Base-by-base conservation (phyloP, 2,888 invertebrate species). In the Hemaris fuciformis region DNA sequence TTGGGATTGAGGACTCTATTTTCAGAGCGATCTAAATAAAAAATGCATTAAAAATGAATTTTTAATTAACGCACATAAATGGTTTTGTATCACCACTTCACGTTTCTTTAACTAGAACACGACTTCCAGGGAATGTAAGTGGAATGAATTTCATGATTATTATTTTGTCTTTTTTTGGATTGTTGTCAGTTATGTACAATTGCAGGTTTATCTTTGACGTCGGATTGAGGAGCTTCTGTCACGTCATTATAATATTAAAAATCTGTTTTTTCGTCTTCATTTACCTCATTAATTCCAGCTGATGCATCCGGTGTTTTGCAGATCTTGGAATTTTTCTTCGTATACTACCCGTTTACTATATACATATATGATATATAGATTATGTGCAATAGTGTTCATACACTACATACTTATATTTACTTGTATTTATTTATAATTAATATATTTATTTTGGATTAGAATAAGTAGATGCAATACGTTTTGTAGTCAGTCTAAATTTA, bases 91-190 rank as follows among this genome's bases (percentile, higher is more conserved):
- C 87, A 89, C 89, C 86, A 85, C 87, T 87, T 87, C 87, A 88
- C 85, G 80, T 85, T 81, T 84, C 76, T 83, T 80, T 85, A 81
- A 82, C 84, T 84, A 80, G 80, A 84, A 86, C 82, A 83, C 82
- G 80, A 83, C 77, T 87, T 88, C 81, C 86, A 87, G 87, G 89
- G 85, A 89, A 88, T 89, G 90, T 87, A 90, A 89, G 88, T 90
- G 90, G 89, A 90, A 90, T 90, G 91, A 89, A 87, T 85, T 87
- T 88, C 87, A 86, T 88, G 85, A 83, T 82, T 79, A 79, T 81
- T 81, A 58, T 73, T 79, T 75, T 72, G 77, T 75, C 68, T 31
- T 58, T 62, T 70, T 80, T 82, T 83, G 80, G 76, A 79, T 84
- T 87, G 80, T 83, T 82, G 75, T 84, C 81, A 76, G 79, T 80